Base-by-base conservation (phyloP, 2,888 invertebrate genomes). In the Entomobrya multifasciata region DNA sequence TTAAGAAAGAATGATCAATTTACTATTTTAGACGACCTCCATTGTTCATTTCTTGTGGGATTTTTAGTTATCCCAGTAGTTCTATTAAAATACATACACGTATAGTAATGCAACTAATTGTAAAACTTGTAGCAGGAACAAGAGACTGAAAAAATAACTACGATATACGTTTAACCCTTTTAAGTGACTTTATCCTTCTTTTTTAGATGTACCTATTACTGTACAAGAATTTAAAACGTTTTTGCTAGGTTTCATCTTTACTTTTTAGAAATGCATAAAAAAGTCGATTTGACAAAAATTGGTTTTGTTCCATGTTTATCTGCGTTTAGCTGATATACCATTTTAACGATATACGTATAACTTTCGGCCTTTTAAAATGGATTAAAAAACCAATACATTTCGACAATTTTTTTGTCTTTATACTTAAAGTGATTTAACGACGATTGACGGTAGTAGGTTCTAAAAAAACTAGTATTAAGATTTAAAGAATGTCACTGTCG, bases 101-200 rank as follows among this genome's bases (percentile, higher is more conserved):
- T 70, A 25, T 17, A 22, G 10, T 41, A 85, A 86, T 86, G 80
- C 86, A 86, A 86, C 79, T 86, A 79, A 41, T 86, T 86, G 72
- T 80, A 55, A n/a, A 86, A 86, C 80, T 80, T 84, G 72, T 80
- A 80, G 86, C 86, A 86, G 86, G 80, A 86, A 86, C 86, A 80
- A 80, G 86, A 86, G 86, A 86, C 86, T 86, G 86, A 86, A 86
- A 80, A 78, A 79, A 80, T 17, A 52, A 36, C 47, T 80, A 86
- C 86, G 86, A 86, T 80, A 62, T 86, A 86, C 86, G 80, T 86
- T 86, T 80, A 86, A 86, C 86, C 72, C 72, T 72, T 85, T 86
- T 60, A 85, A 85, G 52, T 78, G 85, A 85, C 85, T 78, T 65
- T 84, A 62, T 62, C 72, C 67, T 57, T 25, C 60, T 74, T 72